phyloP scores from a whole-genome alignment of 2,113 vertebrate species.

The Phaetusa simplex region DNA sequence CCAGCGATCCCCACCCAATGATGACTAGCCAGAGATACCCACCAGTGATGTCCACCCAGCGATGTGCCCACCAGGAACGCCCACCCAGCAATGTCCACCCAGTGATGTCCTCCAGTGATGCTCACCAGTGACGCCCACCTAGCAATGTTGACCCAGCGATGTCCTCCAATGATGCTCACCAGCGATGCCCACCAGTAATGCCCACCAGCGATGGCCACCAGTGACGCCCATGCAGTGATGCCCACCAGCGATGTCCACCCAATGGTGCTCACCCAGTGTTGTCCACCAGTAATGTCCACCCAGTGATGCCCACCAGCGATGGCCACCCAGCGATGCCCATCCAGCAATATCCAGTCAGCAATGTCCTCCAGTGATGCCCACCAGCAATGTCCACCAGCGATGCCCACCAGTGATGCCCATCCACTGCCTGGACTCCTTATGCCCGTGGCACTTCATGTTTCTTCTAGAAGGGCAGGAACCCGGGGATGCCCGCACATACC shows the following conservation, averaged over 20 bases:
- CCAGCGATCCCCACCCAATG: too few species aligned
- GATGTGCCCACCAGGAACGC: background rate
- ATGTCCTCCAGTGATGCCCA: too few species aligned
- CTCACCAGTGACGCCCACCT: background rate
- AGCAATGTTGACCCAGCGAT: too few species aligned
- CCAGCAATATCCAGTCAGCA: too few species aligned
- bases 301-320: too few species aligned
- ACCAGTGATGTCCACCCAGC: background rate
- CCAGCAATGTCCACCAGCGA: too few species aligned
- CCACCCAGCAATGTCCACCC: background rate
- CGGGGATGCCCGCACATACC: background rate
- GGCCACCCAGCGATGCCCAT: too few species aligned
- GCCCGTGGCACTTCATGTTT: background rate
- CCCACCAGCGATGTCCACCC: background rate
- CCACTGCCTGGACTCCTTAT: background rate
- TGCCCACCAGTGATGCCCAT: too few species aligned
- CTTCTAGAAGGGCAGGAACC: background rate
- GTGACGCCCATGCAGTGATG: too few species aligned
- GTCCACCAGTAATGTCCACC: background rate
- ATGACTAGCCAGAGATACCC: background rate
- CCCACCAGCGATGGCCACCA: background rate
- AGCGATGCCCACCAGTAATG: too few species aligned
- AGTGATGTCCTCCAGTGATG: too few species aligned
- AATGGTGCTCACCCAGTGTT: background rate
- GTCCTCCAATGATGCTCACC: background rate